Base-by-base conservation (phyloP, 1,140 invertebrate species). In the Potamilus streckersoni region DNA sequence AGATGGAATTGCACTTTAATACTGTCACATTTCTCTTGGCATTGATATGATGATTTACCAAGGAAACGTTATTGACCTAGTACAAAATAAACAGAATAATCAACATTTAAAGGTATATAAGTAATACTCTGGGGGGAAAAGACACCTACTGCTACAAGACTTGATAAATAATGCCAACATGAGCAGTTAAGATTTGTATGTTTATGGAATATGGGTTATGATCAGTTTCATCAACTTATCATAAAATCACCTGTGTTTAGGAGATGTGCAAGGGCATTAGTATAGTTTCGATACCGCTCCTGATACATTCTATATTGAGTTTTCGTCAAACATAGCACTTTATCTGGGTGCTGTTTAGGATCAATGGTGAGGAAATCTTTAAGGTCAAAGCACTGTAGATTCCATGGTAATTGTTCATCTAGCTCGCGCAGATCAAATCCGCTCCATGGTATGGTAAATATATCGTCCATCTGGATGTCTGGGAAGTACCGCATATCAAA, bases 401-500 rank as follows among this genome's bases (percentile, higher is more conserved):
- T 80, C 20, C 56, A 38, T 17, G 82, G 80, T 56, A 84, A 72
- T 19, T 80, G 71, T 8, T 84, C 80, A 79, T 88, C 80, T 15
- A 85, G 69, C 27, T 79, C 64, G 71, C 85, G 70, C 15, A 76
- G 60, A 76, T 88, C 87, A 71, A 86, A 80, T 14, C 78, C 80
- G 62, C 62, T 63, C 1, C 57, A 23, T 11, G 56, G 31, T 49
- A 49, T 6, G 2, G 72, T 64, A 59, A 73, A 79, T 8, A 80
- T n/a, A 64, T 71, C 83, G 5, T 84, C 78, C 23, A 80, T 78
- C 15, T 68, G 58, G 19, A 79, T 16, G 59, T 83, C 83, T 27
- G 83, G 84, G 31, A 86, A 61, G 63, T 82, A 85, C 56, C 72
- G 61, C 73, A 88, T 75, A 64, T 84, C 81, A 69, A 88, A 88